These are phyloP conservation scores for Drosophila varians DNA, from an alignment of 1,140 invertebrate species.

Conservation along the genomic window DNA sequence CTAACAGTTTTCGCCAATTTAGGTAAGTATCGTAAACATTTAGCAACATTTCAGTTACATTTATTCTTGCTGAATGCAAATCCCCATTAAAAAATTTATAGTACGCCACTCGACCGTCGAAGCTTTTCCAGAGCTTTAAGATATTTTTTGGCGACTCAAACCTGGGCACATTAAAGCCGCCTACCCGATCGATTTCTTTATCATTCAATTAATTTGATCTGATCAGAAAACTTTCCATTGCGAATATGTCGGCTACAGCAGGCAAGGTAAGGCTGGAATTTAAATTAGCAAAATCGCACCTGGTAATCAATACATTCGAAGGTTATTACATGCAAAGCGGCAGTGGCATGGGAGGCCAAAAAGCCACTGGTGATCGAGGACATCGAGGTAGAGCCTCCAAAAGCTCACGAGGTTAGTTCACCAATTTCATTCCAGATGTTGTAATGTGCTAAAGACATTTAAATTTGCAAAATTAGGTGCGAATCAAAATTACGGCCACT, in stretches of 20 bases:
- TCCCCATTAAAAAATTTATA: background rate
- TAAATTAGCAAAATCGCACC: slow-evolving; percentile 18
- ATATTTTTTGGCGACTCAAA: background rate
- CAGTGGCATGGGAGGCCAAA: slow-evolving; percentile 95
- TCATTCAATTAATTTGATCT: slow-evolving; percentile 19
- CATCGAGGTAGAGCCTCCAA: slow-evolving; percentile 97
- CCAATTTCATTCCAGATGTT: slow-evolving; percentile 11
- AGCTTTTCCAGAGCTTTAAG: background rate
- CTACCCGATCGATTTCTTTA: background rate
- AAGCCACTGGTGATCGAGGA: slow-evolving; percentile 94
- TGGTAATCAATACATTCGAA: slow-evolving; percentile 33
- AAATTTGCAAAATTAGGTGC: slow-evolving; percentile 84
- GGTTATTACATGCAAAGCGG: slow-evolving; percentile 94
- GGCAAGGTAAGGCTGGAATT: slow-evolving; percentile 61
- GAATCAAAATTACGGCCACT: slow-evolving; percentile 91
- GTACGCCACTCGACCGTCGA: background rate
- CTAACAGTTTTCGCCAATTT: no score
- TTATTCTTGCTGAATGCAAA: background rate
- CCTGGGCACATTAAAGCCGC: slow-evolving; percentile 9
- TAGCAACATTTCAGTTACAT: no score
- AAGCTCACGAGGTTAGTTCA: slow-evolving; percentile 87
- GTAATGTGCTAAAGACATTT: background rate
- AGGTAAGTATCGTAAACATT: no score
- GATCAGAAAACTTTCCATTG: slow-evolving; percentile 25
- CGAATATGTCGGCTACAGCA: slow-evolving; percentile 75